Conservation (phyloP, 2,797 vertebrate species). For the Pseudochirops cupreus region DNA sequence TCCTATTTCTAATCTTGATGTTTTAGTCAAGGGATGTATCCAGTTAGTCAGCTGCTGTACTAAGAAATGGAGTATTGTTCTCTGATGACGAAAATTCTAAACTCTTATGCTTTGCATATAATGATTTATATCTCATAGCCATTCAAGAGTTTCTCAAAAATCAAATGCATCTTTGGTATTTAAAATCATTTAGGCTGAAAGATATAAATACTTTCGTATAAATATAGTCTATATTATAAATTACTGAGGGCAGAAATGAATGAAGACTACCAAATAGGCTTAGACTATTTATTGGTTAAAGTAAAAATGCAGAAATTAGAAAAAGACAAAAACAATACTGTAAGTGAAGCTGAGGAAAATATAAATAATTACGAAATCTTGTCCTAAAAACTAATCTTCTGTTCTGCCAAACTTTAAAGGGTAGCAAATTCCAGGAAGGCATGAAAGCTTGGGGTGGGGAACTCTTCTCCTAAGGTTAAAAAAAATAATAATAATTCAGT, state of each 20-base stretch:
- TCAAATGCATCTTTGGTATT: slow-evolving; percentile 25
- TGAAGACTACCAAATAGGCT: slow-evolving; percentile 6
- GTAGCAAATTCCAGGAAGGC: neutral
- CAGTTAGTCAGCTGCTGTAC: neutral
- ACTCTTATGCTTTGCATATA: slow-evolving; percentile 18
- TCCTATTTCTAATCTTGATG: neutral
- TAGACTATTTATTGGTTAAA: slow-evolving; percentile 20
- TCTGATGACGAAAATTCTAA: slow-evolving; percentile 36
- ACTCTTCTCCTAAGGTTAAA: neutral
- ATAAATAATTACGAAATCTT: slow-evolving; percentile 41
- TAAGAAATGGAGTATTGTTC: slow-evolving; percentile 28
- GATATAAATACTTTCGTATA: neutral
- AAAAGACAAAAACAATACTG: slow-evolving; percentile 24
- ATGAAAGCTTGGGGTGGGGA: neutral
- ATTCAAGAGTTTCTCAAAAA: slow-evolving; percentile 46
- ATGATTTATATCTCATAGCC: slow-evolving; percentile 17
- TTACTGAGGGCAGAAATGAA: slow-evolving; percentile 32
- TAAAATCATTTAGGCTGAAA: slow-evolving; percentile 31
- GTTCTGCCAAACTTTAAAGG: slow-evolving; percentile 21
- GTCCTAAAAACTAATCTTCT: slow-evolving; percentile 28
- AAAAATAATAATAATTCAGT: neutral
- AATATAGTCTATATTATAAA: slow-evolving; percentile 43
- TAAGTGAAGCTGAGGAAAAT: slow-evolving; percentile 21
- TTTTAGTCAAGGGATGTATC: neutral
- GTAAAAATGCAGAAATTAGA: slow-evolving; percentile 29